These are phyloP conservation scores for Sepioteuthis lessoniana DNA, from an alignment of 2,888 invertebrate genomes.

Conservation along the genomic window DNA sequence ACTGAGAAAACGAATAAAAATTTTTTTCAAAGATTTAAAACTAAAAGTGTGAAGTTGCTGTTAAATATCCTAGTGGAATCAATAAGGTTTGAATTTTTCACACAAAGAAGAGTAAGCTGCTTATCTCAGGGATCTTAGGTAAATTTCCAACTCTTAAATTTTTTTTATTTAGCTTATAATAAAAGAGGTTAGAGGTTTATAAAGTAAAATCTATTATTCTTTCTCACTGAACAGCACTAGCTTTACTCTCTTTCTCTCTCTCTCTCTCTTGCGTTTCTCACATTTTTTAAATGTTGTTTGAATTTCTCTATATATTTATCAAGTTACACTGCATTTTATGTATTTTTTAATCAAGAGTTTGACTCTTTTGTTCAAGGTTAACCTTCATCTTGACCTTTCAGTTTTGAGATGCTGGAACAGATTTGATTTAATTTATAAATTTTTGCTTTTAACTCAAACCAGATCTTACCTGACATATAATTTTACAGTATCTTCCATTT, in stretches of 20 bases:
- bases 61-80: not conserved
- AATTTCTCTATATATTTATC: not conserved
- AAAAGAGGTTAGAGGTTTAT: not conserved
- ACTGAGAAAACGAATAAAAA: not conserved
- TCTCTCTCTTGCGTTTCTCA: not conserved
- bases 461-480: not conserved
- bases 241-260: not conserved
- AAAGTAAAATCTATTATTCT: not conserved
- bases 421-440: not conserved
- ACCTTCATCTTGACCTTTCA: not conserved
- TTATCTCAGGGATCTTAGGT: not conserved
- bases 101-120: constrained; percentile 17
- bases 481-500: not conserved
- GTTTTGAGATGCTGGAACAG: not conserved
- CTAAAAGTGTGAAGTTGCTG: not conserved
- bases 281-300: not conserved
- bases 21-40: not conserved
- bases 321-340: not conserved
- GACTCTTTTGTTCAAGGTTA: not conserved
- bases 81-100: not conserved
- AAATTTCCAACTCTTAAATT: not conserved
- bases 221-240: not conserved
- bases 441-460: not conserved
- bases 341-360: not conserved
- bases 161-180: constrained; percentile 8